Evolutionary conservation across 2,113 vertebrate genomes (phyloP).

Genomic region (Nothobranchius kuhntae): DNA sequence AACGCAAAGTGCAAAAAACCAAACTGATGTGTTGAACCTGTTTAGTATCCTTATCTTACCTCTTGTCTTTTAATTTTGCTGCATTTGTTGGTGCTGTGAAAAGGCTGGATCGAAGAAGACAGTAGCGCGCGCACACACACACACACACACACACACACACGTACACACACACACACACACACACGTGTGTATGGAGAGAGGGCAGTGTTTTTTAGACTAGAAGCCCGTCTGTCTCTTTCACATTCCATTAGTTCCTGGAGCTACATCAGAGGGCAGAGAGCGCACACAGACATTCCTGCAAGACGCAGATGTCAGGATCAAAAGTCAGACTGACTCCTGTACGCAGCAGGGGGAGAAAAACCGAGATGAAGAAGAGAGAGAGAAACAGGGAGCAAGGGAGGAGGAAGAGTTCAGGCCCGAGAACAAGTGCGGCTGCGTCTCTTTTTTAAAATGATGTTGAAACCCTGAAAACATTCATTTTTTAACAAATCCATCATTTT

Average conservation of each 20-base stretch:
- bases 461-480: conserved; percentile 29
- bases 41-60: conserved; percentile 32
- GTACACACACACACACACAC: conserved; percentile 2
- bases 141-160: conserved; percentile 41
- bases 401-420: conserved; percentile 26
- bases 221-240: conserved; percentile 89
- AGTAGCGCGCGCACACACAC: conserved; percentile 34
- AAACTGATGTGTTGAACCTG: conserved; percentile 29
- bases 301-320: conserved; percentile 99
- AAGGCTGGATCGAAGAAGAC: conserved; percentile 54
- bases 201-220: conserved; percentile 77
- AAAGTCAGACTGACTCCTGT: conserved; percentile 96
- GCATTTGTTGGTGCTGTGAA: conserved; percentile 31
- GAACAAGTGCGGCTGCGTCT: conserved; percentile 20
- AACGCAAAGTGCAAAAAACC: conserved; percentile 38
- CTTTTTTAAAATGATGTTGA: conserved; percentile 39
- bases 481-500: conserved; percentile 34
- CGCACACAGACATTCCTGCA: conserved; percentile 94
- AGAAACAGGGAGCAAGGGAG: conserved; percentile 40
- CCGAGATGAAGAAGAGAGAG: conserved; percentile 57
- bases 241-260: conserved; percentile 86
- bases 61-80: conserved; percentile 38
- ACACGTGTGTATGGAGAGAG: conserved; percentile 62
- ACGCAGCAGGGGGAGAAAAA: conserved; percentile 77
- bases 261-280: conserved; percentile 89